phyloP scores from a whole-genome alignment of 2,888 invertebrate genomes.

The Muschampia plurimacula region DNA sequence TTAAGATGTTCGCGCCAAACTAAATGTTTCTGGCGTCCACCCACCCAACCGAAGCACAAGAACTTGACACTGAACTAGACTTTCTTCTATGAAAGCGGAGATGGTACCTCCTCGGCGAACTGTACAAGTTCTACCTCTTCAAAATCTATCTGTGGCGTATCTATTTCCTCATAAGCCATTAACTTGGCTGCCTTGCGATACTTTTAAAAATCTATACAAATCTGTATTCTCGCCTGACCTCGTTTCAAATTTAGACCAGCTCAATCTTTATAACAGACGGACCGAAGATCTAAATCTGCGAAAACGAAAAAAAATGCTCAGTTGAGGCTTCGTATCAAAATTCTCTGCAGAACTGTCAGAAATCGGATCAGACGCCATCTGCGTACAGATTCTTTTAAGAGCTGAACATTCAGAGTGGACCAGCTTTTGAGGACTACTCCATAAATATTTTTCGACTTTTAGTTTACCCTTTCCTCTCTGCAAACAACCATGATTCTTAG shows the following conservation, averaged over 20 bases:
- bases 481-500: too few relatives aligned
- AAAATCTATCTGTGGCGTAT: too few relatives aligned
- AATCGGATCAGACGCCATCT: constrained; percentile 12
- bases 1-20: too few relatives aligned
- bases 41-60: too few relatives aligned
- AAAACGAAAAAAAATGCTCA: constrained; percentile 18
- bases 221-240: background rate
- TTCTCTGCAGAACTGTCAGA: constrained; percentile 18
- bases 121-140: too few relatives aligned
- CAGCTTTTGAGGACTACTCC: background rate
- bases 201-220: background rate
- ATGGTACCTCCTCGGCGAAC: too few relatives aligned
- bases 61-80: too few relatives aligned
- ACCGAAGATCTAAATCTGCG: constrained; percentile 14
- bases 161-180: too few relatives aligned
- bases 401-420: background rate
- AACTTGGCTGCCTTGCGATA: too few relatives aligned
- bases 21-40: too few relatives aligned
- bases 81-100: too few relatives aligned
- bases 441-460: background rate
- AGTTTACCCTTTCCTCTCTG: too few relatives aligned
- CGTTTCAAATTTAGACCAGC: background rate
- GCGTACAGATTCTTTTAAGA: background rate
- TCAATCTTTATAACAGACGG: background rate
- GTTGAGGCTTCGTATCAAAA: constrained; percentile 16